Conservation (phyloP, 2,797 vertebrate species). For the Benthosema pterotum region DNA sequence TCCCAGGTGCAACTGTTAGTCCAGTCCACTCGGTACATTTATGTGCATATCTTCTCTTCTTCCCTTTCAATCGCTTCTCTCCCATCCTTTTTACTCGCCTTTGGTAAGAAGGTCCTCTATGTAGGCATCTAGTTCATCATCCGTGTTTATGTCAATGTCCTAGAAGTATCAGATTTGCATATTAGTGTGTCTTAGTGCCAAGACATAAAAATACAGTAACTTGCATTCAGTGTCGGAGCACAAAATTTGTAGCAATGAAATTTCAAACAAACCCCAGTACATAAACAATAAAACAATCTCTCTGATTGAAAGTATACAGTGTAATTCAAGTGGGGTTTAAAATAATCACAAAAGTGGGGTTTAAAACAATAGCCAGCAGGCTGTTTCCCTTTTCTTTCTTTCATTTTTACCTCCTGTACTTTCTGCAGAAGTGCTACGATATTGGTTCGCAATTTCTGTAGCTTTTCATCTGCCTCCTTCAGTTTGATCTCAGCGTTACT, state of each 20-base stretch:
- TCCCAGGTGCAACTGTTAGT: slow-evolving; percentile 26
- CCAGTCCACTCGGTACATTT: slow-evolving; percentile 18
- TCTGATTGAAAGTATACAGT: background rate
- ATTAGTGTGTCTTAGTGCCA: slow-evolving; percentile 4
- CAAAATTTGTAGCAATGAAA: too few relatives aligned
- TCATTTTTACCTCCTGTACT: slow-evolving; percentile 91
- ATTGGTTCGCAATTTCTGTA: slow-evolving; percentile 95
- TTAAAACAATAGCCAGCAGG: background rate
- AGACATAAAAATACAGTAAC: background rate
- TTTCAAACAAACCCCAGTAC: too few relatives aligned
- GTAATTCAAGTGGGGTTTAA: background rate
- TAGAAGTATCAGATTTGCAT: slow-evolving; percentile 60
- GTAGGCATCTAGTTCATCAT: slow-evolving; percentile 97
- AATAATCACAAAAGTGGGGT: background rate
- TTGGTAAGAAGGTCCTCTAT: slow-evolving; percentile 98
- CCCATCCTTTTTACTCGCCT: slow-evolving; percentile 85
- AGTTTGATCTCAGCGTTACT: slow-evolving; percentile 85
- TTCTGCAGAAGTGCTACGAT: slow-evolving; percentile 96
- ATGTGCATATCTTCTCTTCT: slow-evolving; percentile 26
- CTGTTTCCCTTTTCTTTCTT: too few relatives aligned
- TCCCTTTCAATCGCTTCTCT: slow-evolving; percentile 5
- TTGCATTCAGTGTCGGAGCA: background rate
- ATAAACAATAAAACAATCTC: too few relatives aligned
- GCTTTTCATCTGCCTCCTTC: slow-evolving; percentile 91
- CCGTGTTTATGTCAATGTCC: slow-evolving; percentile 99